A percentile compares a stretch with the other conserved stretches of the same genome.
Conservation (phyloP, 2,888 invertebrate genomes). For the Epicampocera succincta region DNA sequence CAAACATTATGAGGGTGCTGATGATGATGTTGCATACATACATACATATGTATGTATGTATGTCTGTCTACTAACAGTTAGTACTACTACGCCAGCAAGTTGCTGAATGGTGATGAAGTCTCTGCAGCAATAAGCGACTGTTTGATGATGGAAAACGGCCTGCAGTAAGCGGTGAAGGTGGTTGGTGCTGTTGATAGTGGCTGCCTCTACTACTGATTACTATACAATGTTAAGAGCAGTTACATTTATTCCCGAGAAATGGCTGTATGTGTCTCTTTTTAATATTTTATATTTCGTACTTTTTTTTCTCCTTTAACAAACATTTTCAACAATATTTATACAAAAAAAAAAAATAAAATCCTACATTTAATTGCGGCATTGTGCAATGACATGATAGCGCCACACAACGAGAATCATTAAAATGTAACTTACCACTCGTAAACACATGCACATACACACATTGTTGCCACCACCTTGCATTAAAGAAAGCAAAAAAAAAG, state of each 20-base stretch:
- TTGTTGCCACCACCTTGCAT: conserved; percentile 11
- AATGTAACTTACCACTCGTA: conserved; percentile 53
- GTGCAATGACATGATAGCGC: conserved; percentile 69
- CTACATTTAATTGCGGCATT: conserved; percentile 69
- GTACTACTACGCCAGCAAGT: conserved; percentile 3
- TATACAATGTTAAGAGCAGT: conserved; percentile 49
- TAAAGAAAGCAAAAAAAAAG: neutral
- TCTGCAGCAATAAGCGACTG: neutral
- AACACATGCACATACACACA: conserved; percentile 4
- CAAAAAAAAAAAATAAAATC: conserved; percentile 36
- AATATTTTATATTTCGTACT: neutral
- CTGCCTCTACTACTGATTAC: conserved; percentile 38
- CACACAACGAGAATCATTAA: conserved; percentile 68
- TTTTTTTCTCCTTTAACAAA: neutral
- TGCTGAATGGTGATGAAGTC: conserved; percentile 38
- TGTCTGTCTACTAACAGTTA: conserved; percentile 35
- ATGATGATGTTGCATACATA: conserved; percentile 1
- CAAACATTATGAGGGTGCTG: conserved; percentile 22
- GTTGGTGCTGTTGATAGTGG: conserved; percentile 7
- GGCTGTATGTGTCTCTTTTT: conserved; percentile 35
- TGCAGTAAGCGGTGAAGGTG: neutral
- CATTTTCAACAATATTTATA: conserved; percentile 25
- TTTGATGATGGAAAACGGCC: conserved; percentile 3
- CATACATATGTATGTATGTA: neutral
- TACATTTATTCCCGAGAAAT: conserved; percentile 53